Conservation (phyloP, 2,113 vertebrate genomes). For the Takifugu flavidus region DNA sequence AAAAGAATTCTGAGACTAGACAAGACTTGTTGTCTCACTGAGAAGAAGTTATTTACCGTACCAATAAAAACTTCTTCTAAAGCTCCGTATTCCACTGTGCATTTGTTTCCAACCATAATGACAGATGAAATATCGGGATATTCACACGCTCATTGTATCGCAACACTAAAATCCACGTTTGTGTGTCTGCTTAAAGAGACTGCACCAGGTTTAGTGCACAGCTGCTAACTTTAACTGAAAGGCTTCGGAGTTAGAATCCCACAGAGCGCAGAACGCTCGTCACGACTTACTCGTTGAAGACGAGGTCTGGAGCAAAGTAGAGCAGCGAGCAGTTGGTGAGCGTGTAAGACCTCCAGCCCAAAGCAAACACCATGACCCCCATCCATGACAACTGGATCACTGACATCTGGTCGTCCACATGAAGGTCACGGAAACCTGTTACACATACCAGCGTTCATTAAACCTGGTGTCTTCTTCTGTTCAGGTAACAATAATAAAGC, state of each 20-base stretch:
- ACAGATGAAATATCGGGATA: conserved; percentile 27
- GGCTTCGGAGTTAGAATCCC: background rate
- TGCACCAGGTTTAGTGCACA: background rate
- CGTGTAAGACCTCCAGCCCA: conserved; percentile 95
- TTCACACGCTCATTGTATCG: conserved; percentile 7
- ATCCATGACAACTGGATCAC: conserved; percentile 97
- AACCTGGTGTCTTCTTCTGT: background rate
- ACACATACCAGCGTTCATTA: background rate
- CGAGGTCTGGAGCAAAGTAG: conserved; percentile 93
- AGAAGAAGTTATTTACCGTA: conserved; percentile 6
- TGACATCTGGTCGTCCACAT: conserved; percentile 95
- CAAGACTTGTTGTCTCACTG: conserved; percentile 27
- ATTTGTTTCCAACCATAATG: conserved; percentile 13
- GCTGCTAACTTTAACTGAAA: background rate
- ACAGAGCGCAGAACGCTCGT: background rate
- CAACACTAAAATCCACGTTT: conserved; percentile 6
- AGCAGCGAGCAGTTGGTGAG: conserved; percentile 91
- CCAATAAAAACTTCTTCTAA: conserved; percentile 19
- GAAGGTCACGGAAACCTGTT: conserved; percentile 90
- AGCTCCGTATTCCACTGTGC: conserved; percentile 13
- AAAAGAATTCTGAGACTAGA: conserved; percentile 20
- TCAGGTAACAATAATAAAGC: no score
- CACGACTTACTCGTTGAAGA: conserved; percentile 94
- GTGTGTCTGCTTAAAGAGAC: conserved; percentile 11
- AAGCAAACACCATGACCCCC: conserved; percentile 94